phyloP scores from a whole-genome alignment of 1,140 invertebrate species.

The Zaprionus ghesquierei region DNA sequence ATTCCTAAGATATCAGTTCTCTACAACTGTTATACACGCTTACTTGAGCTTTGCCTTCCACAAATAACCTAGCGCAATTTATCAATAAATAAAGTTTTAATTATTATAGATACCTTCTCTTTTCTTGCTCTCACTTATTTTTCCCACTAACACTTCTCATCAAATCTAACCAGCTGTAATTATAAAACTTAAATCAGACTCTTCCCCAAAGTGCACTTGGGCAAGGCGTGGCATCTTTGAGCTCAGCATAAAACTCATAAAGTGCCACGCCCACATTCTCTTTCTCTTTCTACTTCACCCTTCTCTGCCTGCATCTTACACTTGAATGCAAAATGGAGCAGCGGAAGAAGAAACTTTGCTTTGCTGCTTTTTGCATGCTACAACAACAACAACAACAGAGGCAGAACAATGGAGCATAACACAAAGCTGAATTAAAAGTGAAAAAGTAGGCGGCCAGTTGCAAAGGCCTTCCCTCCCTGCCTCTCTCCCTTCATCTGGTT shows the following conservation, averaged over 20 bases:
- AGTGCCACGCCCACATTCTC: background rate
- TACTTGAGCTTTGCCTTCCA: too few relatives aligned
- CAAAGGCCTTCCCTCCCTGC: too few relatives aligned
- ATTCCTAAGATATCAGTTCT: too few relatives aligned
- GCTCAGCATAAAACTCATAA: constrained; percentile 22
- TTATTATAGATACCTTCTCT: background rate
- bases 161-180: constrained; percentile 12
- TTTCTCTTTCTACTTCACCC: background rate
- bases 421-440: constrained; percentile 43
- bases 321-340: constrained; percentile 36
- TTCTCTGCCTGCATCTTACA: background rate
- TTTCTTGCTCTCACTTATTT: background rate
- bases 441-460: constrained; percentile 49
- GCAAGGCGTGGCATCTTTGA: background rate
- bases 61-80: too few relatives aligned
- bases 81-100: background rate
- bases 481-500: constrained; percentile 3
- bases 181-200: constrained; percentile 37
- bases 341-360: constrained; percentile 33
- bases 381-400: too few relatives aligned
- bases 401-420: constrained; percentile 5
- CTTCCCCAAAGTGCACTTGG: constrained; percentile 12
- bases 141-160: background rate
- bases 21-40: too few relatives aligned
- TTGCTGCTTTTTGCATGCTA: constrained; percentile 8